Evolutionary conservation across 1,140 invertebrate species (phyloP).

Genomic region (Drosophila varians): DNA sequence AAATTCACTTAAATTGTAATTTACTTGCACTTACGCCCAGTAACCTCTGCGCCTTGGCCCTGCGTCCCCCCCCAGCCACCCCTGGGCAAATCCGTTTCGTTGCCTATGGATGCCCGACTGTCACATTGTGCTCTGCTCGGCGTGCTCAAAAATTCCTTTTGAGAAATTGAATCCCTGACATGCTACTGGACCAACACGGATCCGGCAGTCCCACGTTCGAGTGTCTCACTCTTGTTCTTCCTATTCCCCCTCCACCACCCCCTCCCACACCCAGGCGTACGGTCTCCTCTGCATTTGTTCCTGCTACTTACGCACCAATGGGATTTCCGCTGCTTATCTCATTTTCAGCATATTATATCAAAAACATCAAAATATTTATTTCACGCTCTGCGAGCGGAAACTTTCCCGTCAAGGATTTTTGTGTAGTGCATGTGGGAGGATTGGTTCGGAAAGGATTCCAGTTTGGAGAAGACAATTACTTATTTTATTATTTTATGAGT

Average conservation of each 20-base stretch:
- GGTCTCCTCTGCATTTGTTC: conserved; percentile 47
- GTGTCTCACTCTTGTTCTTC: not conserved
- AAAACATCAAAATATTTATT: conserved; percentile 59
- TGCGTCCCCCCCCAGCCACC: not conserved
- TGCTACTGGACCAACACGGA: conserved; percentile 47
- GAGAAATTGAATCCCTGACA: conserved; percentile 73
- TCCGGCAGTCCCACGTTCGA: conserved; percentile 42
- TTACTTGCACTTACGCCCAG: conserved; percentile 60
- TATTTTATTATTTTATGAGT: too few species aligned
- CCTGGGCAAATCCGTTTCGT: too few species aligned
- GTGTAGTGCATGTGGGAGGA: too few species aligned
- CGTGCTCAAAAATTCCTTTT: conserved; percentile 73
- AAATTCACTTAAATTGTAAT: conserved; percentile 72
- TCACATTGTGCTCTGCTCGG: conserved; percentile 23
- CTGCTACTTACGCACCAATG: conserved; percentile 58
- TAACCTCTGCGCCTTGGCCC: conserved; percentile 21
- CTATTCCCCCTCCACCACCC: not conserved
- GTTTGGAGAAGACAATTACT: too few species aligned
- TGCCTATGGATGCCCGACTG: conserved; percentile 23
- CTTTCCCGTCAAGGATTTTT: conserved; percentile 49
- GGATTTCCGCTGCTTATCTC: conserved; percentile 75
- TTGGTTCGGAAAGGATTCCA: too few species aligned
- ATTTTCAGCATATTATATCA: conserved; percentile 81
- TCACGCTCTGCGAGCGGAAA: conserved; percentile 38
- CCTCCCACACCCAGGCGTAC: conserved; percentile 21